Percentiles rank a stretch among this genome's conserved stretches.
These are phyloP conservation scores for Ormia ochracea DNA, from an alignment of 2,888 invertebrate species.

Conservation along the genomic window DNA sequence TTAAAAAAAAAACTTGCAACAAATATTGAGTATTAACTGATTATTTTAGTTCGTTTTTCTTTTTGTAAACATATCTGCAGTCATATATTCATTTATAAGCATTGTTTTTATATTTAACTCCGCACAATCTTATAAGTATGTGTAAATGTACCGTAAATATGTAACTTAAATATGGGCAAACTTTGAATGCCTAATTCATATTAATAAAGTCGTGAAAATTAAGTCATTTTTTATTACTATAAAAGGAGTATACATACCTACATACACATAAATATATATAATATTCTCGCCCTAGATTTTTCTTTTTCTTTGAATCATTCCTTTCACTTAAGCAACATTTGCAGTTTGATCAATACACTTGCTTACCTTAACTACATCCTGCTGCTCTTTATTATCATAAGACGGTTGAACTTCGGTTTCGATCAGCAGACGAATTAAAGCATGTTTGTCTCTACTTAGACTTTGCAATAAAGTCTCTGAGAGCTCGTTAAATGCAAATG, in stretches of 20 bases:
- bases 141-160: too few relatives aligned
- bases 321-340: background rate
- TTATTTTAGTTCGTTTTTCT: too few relatives aligned
- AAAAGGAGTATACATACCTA: background rate
- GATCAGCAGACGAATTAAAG: conserved; percentile 71
- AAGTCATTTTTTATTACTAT: too few relatives aligned
- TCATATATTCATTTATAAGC: too few relatives aligned
- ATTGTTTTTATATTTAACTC: too few relatives aligned
- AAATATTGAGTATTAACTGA: too few relatives aligned
- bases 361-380: conserved; percentile 56
- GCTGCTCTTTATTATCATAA: conserved; percentile 23
- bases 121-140: too few relatives aligned
- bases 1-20: too few relatives aligned
- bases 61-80: too few relatives aligned
- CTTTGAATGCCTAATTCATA: too few relatives aligned
- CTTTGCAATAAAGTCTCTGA: conserved; percentile 61
- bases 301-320: background rate
- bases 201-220: too few relatives aligned
- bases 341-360: conserved; percentile 37
- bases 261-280: background rate
- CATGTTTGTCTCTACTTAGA: conserved; percentile 58
- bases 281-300: background rate
- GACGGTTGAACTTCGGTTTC: conserved; percentile 73
- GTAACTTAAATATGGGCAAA: too few relatives aligned
- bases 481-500: conserved; percentile 70